Base-by-base conservation (phyloP, 2,113 vertebrate genomes). In the Marmota monax region DNA sequence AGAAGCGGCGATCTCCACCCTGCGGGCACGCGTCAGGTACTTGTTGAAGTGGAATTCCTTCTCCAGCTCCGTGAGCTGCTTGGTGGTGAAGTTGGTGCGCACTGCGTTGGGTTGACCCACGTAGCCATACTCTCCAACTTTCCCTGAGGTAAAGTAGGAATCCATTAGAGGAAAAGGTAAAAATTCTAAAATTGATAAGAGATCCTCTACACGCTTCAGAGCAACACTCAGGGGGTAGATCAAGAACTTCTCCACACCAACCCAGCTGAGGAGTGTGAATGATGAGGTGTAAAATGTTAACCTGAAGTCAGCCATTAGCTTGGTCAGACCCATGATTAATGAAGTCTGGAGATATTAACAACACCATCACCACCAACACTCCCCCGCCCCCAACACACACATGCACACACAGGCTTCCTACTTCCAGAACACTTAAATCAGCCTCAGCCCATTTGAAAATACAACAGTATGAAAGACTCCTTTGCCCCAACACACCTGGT, bases 1-100 rank as follows among this genome's bases (percentile, higher is more conserved):
- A 4, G 99, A 99, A 4, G 99, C 99, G 0, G 99, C 99, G 37
- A 99, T 99, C 97, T 99, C 99, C 51, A 99, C 99, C 34, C 99
- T 98, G 89, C 99, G 99, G 22, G 99, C 99, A 3, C 99, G 98
- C 1, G 99, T 99, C 98, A 99, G 97, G 90, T 99, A 99, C 98
- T 99, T 99, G 98, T 99, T 99, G 98, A 99, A 99, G 98, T 99
- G 99, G 91, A 99, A 99, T 97, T 99, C 99, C 94, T 99, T 99
- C 97, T 99, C 99, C 96, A 99, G 98, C 97, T 99, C 99, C 0
- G 99, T 99, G 92, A 99, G 99, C 98, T 99, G 99, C 96, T 99
- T 99, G 87, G 99, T 99, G 97, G 99, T 99, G 97, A 99, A 99
- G 98, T 99, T 99, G 96, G 99, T 99, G 90, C 99, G 99, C 83